A percentile compares a stretch with the other conserved stretches of the same genome.
Conservation (phyloP, 2,888 invertebrate species). For the Acanthopleura granulata region DNA sequence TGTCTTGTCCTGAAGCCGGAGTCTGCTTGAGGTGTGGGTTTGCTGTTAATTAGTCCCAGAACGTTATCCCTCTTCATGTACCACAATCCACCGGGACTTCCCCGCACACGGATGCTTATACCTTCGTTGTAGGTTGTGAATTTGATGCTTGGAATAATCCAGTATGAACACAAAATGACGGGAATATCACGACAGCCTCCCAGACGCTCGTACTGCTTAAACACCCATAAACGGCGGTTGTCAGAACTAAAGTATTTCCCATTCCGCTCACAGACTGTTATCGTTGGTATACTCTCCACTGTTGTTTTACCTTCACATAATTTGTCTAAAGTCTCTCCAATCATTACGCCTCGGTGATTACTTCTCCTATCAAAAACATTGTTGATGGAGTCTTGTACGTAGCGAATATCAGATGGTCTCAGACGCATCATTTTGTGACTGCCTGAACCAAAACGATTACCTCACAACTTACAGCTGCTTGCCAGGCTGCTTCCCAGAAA, state of each 20-base stretch:
- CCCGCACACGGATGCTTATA: not conserved
- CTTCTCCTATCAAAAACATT: not conserved
- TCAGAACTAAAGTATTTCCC: not conserved
- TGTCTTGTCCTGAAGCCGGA: no score
- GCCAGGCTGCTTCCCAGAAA: no score
- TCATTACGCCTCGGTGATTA: not conserved
- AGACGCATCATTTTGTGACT: not conserved
- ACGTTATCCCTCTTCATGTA: not conserved
- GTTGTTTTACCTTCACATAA: not conserved
- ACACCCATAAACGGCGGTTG: not conserved
- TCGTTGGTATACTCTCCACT: not conserved
- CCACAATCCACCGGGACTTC: not conserved
- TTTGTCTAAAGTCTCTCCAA: not conserved
- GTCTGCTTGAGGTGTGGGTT: not conserved
- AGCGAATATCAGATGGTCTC: not conserved
- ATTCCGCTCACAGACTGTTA: not conserved
- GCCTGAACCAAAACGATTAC: no score
- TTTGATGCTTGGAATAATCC: not conserved
- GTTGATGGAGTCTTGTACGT: not conserved
- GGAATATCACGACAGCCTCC: constrained; percentile 1
- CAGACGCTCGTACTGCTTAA: not conserved
- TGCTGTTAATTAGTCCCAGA: not conserved
- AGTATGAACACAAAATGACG: not conserved
- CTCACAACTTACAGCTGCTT: no score
- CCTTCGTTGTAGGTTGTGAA: not conserved